Percentiles rank a stretch among this genome's conserved stretches.
Conservation (phyloP, 53 echinoderm and acorn worm genomes). For the Patiria pectinifera region DNA sequence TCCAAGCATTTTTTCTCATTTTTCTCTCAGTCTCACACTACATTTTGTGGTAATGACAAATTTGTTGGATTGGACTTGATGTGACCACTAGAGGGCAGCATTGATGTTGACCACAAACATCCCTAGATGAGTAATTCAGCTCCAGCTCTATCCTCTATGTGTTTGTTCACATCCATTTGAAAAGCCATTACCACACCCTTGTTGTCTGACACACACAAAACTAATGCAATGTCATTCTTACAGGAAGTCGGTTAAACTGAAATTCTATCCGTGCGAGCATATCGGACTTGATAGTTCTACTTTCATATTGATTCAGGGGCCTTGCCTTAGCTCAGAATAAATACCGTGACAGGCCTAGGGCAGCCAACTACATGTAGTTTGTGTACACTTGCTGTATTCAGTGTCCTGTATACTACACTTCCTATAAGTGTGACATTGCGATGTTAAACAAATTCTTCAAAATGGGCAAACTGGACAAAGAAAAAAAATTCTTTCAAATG, state of each 20-base stretch:
- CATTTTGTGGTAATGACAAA: background rate
- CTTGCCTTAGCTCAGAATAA: background rate
- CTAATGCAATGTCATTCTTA: background rate
- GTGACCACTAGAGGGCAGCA: constrained; percentile 36
- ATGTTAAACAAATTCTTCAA: too few species aligned
- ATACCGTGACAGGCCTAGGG: too few species aligned
- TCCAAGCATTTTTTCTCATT: too few species aligned
- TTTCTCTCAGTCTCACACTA: too few species aligned
- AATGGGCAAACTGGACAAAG: too few species aligned
- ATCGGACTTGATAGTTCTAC: background rate
- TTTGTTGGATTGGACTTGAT: background rate
- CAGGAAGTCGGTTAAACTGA: background rate
- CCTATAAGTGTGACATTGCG: too few species aligned
- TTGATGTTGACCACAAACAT: constrained; percentile 17
- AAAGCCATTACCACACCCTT: background rate
- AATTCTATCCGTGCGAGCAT: background rate
- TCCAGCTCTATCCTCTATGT: too few species aligned
- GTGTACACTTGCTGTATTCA: too few species aligned
- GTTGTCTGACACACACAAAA: background rate
- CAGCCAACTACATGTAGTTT: too few species aligned
- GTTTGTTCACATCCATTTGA: background rate
- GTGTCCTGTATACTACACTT: too few species aligned
- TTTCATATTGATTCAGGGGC: background rate
- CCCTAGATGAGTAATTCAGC: too few species aligned
- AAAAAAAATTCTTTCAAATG: too few species aligned